These are phyloP conservation scores for Aleiodes alternator DNA, from an alignment of 2,888 invertebrate genomes.

Conservation along the genomic window DNA sequence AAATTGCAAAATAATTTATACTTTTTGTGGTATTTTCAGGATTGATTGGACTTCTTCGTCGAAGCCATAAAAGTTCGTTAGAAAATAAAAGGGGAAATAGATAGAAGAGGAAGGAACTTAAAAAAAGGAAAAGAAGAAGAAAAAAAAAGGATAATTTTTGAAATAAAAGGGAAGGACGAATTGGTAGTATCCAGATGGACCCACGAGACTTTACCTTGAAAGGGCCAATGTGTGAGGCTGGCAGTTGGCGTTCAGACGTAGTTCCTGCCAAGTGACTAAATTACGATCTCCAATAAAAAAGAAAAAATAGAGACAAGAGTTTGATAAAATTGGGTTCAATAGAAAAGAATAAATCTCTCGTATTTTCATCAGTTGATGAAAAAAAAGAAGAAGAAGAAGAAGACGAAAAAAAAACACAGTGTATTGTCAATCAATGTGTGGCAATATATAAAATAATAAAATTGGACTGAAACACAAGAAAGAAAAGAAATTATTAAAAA, in stretches of 20 bases:
- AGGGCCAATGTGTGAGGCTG: conserved; percentile 30
- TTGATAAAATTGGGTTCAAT: no score
- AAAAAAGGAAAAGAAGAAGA: no score
- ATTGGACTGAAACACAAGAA: not conserved
- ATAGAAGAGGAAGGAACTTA: no score
- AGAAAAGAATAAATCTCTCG: not conserved
- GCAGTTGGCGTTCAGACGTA: conserved; percentile 37
- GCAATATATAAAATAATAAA: not conserved
- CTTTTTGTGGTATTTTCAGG: no score
- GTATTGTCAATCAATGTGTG: conserved; percentile 14
- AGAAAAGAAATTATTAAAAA: no score
- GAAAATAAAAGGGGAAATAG: no score
- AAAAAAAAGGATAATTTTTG: no score
- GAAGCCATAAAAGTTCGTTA: no score
- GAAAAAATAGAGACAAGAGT: no score
- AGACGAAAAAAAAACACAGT: not conserved
- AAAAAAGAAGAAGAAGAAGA: not conserved
- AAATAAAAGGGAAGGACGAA: not conserved
- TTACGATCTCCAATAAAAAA: not conserved
- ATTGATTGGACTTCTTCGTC: no score
- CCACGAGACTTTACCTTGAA: conserved; percentile 23
- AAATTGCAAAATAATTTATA: no score
- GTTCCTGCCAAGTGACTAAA: conserved; percentile 28
- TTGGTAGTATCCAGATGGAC: conserved; percentile 37
- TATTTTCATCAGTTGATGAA: conserved; percentile 23